These are phyloP conservation scores for Prietella phreatophila DNA, from an alignment of 2,113 vertebrate species.

Conservation along the genomic window DNA sequence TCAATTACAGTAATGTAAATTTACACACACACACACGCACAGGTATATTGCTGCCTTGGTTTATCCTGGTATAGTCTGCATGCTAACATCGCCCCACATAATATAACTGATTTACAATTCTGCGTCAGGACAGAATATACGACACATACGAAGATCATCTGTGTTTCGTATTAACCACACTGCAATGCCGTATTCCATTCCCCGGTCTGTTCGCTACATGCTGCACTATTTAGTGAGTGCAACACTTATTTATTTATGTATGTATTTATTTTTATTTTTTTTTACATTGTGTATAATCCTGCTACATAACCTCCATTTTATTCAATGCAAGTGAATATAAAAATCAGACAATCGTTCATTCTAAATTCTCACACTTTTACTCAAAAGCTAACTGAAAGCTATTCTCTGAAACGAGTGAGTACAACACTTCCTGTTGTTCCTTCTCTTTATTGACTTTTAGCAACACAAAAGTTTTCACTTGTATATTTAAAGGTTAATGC, in stretches of 20 bases:
- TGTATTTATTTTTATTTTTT: too few species aligned
- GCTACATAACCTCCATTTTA: neutral
- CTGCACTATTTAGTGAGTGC: too few species aligned
- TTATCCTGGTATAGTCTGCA: slow-evolving; percentile 4
- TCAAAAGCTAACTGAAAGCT: neutral
- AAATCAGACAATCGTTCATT: neutral
- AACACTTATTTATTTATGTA: neutral
- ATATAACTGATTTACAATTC: slow-evolving; percentile 28
- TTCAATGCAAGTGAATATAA: neutral
- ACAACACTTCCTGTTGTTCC: too few species aligned
- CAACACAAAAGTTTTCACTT: too few species aligned
- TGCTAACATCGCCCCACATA: neutral
- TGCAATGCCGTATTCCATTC: neutral
- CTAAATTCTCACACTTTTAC: neutral
- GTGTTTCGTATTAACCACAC: neutral
- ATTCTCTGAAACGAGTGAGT: too few species aligned
- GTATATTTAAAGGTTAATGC: too few species aligned
- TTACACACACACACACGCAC: slow-evolving; percentile 11
- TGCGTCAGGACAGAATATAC: slow-evolving; percentile 30
- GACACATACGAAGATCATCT: neutral
- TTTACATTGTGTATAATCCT: neutral
- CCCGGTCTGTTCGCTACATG: neutral
- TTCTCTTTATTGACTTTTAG: too few species aligned
- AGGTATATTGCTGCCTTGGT: slow-evolving; percentile 23
- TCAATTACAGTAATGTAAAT: slow-evolving; percentile 37